Evolutionary conservation across 2,113 vertebrate species (phyloP).

Genomic region (Harpagus bidentatus): DNA sequence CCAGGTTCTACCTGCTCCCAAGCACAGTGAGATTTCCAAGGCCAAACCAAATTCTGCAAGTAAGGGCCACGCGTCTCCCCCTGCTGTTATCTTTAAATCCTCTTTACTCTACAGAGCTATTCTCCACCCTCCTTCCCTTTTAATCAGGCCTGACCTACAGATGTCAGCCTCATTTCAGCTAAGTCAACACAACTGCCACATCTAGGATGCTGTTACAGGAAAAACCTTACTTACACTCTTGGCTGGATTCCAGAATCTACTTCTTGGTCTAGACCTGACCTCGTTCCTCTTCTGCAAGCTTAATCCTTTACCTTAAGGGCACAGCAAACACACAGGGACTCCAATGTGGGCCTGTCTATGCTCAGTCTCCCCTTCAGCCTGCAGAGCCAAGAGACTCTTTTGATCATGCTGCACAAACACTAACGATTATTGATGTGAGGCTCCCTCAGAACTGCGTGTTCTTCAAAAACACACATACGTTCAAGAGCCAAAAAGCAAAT

Average conservation of each 20-base stretch:
- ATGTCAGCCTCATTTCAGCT: constrained; percentile 49
- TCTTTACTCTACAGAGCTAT: constrained; percentile 21
- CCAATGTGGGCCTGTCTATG: neutral
- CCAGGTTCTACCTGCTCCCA: neutral
- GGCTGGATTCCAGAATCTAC: constrained; percentile 25
- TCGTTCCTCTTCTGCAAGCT: constrained; percentile 26
- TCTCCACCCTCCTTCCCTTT: constrained; percentile 37
- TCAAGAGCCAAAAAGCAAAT: neutral
- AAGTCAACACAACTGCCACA: constrained; percentile 54
- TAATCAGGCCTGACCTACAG: constrained; percentile 52
- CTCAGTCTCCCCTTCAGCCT: neutral
- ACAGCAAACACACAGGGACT: neutral
- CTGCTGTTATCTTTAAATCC: neutral
- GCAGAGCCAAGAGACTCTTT: neutral
- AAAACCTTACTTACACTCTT: constrained; percentile 39
- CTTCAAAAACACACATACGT: neutral
- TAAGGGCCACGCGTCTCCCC: neutral
- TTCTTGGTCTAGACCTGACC: constrained; percentile 49
- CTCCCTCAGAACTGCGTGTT: neutral
- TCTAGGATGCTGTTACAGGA: constrained; percentile 48
- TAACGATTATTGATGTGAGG: neutral
- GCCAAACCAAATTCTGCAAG: constrained; percentile 16
- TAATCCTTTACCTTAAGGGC: constrained; percentile 47
- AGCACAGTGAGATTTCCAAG: neutral
- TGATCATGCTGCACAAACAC: neutral